Percentiles rank a stretch among this genome's conserved stretches.
Evolutionary conservation across 2,797 vertebrate species (phyloP).

Genomic region (Prunella strophiata): DNA sequence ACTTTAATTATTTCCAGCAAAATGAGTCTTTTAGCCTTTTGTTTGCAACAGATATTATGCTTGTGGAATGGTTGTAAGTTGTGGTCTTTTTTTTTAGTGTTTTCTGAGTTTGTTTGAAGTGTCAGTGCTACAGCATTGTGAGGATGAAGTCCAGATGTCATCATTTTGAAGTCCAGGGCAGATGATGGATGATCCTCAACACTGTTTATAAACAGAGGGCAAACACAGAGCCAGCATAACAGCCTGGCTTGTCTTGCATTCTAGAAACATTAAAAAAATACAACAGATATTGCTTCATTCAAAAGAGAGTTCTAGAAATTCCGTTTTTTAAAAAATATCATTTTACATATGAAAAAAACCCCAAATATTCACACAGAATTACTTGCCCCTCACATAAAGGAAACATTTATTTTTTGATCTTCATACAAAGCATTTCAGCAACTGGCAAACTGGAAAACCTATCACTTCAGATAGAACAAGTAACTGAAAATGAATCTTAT

Average conservation of each 20-base stretch:
- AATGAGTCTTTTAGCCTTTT: not conserved
- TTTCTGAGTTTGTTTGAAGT: slow-evolving; percentile 52
- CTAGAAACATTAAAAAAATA: not conserved
- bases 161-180: slow-evolving; percentile 2
- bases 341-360: not conserved
- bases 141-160: slow-evolving; percentile 45
- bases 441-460: not conserved
- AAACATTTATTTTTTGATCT: not conserved
- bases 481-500: not conserved
- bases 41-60: slow-evolving; percentile 4
- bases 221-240: not conserved
- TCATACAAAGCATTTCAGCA: not conserved
- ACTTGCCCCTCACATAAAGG: not conserved
- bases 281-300: not conserved
- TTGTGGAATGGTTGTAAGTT: not conserved
- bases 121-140: not conserved
- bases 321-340: accelerated
- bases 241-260: not conserved
- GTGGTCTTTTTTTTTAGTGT: not conserved
- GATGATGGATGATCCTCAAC: not conserved
- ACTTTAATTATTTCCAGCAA: slow-evolving; percentile 36
- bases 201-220: slow-evolving; percentile 17
- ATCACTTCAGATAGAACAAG: not conserved
- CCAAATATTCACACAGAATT: not conserved
- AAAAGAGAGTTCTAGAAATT: not conserved